Base-by-base conservation (phyloP, 2,888 invertebrate species). In the Sabellastarte sp. region DNA sequence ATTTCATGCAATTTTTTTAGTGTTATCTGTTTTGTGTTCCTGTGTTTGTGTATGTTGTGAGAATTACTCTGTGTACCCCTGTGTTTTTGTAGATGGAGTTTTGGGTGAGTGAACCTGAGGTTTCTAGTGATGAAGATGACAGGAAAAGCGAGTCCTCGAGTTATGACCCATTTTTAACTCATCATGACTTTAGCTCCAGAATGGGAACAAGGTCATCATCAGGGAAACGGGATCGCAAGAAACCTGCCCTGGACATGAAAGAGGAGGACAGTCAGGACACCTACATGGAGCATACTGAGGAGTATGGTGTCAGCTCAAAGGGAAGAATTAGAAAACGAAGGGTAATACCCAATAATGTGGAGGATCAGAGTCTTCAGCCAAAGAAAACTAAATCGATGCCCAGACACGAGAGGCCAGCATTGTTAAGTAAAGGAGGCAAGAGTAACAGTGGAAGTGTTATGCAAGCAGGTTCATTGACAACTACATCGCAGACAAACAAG, bases 291-390 rank as follows among this genome's bases (percentile, higher is more conserved):
- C 15, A 59, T 10, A 5, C 59, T 32, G 61, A 62, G 41, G 63
- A 59, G 33, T 15, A 59, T 2, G 63, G 50, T 57, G 71, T 78
- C 24, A 80, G 79, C 65, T 74, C 77, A 1, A 63, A 79, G n/a
- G 81, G 81, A 3, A 61, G 81, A 10, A 63, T 78, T 20, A 63
- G 80, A 33, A 80, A 80, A 59, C 67, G 80, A 1, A 61, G 79
- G 26, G 67, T 80, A 33, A 80, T 80, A 59, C 79, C 79, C 29
- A 78, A 78, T 63, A 79, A 78, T 63, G 70, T 69, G 10, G 79
- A 80, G 61, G 78, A 79, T 51, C 73, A 73, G 51, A 64, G 71
- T 4, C n/a, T n/a, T n/a, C 10, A 10, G 20, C 41, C 41, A 41
- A 41, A 41, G 41, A 41, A 41, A 41, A 41, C 41, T 20, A 41